Evolutionary conservation across 2,113 vertebrate species (phyloP).

Genomic region (Microcebus jonahi): DNA sequence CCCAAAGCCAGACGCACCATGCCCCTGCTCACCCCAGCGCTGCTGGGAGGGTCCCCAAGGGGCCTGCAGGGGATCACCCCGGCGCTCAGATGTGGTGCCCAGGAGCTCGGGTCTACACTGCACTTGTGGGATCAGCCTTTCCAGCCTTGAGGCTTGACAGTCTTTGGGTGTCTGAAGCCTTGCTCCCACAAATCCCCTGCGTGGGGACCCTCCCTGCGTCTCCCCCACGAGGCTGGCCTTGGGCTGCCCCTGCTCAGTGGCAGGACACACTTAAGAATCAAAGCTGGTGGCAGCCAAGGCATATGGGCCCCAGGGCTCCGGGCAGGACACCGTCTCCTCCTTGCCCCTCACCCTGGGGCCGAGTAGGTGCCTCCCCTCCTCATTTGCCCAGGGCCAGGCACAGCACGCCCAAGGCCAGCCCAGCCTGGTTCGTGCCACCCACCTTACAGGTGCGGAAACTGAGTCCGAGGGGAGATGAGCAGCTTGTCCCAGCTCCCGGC

Average conservation of each 20-base stretch:
- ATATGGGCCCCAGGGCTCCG: background rate
- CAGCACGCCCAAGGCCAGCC: no score
- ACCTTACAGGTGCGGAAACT: background rate
- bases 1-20: no score
- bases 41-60: background rate
- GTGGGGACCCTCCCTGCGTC: background rate
- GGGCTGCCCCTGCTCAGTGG: background rate
- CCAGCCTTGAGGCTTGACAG: background rate
- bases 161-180: background rate
- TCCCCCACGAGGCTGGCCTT: background rate
- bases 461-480: background rate
- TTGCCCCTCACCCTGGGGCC: background rate
- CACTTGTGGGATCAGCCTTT: background rate
- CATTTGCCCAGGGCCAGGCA: background rate
- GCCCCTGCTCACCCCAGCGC: no score
- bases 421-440: background rate
- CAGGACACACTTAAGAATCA: background rate
- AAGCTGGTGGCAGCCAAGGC: no score
- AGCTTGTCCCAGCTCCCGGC: background rate
- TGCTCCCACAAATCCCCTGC: background rate
- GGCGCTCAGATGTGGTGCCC: fast-evolving
- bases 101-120: background rate
- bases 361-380: background rate
- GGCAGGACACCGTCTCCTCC: no score
- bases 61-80: fast-evolving